Evolutionary conservation across 2,113 vertebrate genomes (phyloP).

Genomic region (Polypterus bichir): DNA sequence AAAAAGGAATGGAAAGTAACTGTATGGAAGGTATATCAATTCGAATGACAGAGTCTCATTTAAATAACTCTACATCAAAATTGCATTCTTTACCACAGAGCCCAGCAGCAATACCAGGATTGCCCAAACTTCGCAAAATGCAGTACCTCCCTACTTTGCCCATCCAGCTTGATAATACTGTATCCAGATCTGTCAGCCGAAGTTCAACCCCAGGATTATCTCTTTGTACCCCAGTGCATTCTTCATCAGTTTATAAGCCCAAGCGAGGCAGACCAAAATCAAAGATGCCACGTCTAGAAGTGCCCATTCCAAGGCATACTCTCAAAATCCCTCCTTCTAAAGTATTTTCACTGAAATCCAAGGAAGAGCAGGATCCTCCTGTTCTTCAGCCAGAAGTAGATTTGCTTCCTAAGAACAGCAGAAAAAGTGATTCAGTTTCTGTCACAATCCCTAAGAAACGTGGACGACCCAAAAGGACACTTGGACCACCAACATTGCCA

Average conservation of each 20-base stretch:
- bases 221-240: slow-evolving; percentile 13
- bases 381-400: slow-evolving; percentile 85
- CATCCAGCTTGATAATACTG: slow-evolving; percentile 16
- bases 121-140: slow-evolving; percentile 44
- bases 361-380: slow-evolving; percentile 85
- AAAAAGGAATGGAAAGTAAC: no score
- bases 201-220: slow-evolving; percentile 29
- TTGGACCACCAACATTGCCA: slow-evolving; percentile 43
- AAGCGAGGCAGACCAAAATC: slow-evolving; percentile 79
- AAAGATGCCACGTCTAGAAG: slow-evolving; percentile 86
- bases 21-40: no score
- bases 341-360: slow-evolving; percentile 71
- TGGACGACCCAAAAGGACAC: slow-evolving; percentile 75
- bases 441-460: slow-evolving; percentile 68
- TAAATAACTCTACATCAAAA: slow-evolving; percentile 23
- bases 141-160: slow-evolving; percentile 36
- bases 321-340: slow-evolving; percentile 77
- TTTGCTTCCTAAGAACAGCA: slow-evolving; percentile 48
- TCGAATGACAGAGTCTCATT: no score
- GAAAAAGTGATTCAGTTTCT: slow-evolving; percentile 16
- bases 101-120: slow-evolving; percentile 40
- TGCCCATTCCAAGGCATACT: slow-evolving; percentile 57
- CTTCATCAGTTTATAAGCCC: slow-evolving; percentile 24
- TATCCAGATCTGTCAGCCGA: slow-evolving; percentile 32
- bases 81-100: slow-evolving; percentile 37